Percentiles rank a stretch among this genome's conserved stretches.
Evolutionary conservation across 2,113 vertebrate genomes (phyloP).

Genomic region (Rhegmatorhina hoffmannsi): DNA sequence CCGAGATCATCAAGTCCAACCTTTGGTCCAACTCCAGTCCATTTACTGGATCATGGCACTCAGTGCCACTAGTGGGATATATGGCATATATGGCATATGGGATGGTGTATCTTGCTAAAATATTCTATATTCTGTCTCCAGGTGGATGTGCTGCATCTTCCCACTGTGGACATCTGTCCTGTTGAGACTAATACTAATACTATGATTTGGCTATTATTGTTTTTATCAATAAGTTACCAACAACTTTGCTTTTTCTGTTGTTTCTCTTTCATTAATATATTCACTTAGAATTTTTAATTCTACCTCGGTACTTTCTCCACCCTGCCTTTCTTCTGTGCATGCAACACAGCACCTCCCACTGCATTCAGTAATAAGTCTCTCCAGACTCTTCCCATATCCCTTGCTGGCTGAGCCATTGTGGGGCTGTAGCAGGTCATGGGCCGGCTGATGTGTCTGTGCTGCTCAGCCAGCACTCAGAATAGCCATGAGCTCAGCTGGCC

Average conservation of each 20-base stretch:
- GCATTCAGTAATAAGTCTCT: background rate
- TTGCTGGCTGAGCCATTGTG: background rate
- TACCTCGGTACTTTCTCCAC: background rate
- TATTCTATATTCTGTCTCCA: background rate
- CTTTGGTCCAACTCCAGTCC: too few species aligned
- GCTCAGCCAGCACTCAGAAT: background rate
- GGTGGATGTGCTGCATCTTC: background rate
- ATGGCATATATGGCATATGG: background rate
- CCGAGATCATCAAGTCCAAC: too few species aligned
- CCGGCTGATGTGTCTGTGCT: background rate
- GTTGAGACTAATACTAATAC: background rate
- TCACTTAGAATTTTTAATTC: background rate
- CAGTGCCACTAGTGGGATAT: too few species aligned
- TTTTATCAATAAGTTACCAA: background rate
- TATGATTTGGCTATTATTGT: background rate
- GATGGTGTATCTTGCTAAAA: background rate
- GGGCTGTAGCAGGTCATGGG: rapidly evolving
- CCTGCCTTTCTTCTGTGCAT: background rate
- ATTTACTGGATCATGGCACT: too few species aligned
- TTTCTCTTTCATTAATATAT: background rate
- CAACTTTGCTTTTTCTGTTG: background rate
- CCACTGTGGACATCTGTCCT: background rate
- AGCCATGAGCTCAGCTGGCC: background rate
- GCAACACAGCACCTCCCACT: background rate
- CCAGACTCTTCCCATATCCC: rapidly evolving